Base-by-base conservation (phyloP, 2,797 vertebrate genomes). In the Sebastes paucispinis region DNA sequence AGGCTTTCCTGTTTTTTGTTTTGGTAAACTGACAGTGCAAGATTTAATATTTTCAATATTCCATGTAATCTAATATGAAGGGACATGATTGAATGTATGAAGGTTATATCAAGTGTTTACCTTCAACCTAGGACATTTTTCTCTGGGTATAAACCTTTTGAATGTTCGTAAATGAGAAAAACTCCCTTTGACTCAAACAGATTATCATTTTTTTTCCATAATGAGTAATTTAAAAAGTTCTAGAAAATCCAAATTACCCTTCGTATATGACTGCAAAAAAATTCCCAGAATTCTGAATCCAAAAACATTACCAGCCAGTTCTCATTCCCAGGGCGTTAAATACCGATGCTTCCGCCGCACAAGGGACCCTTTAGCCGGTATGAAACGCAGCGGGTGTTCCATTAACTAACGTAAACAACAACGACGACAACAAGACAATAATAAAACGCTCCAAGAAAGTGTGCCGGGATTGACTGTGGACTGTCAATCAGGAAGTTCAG, bases 1-100 rank as follows among this genome's bases (percentile, higher is more conserved):
- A 29, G 25, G 11, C 20, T 62, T 25, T 58, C 6, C n/a, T 68
- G 22, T 29, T n/a, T 60, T 84, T 39, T 78, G 18, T 71, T 88
- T 60, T 54, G 57, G 39, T 14, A 74, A 73, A 52, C 9, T 66
- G 29, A 72, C n/a, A 68, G 29, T 5, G 0, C 11, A 25, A 29
- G 0, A 29, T 80, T n/a, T 18, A 14, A 52, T 68, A 60, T 62
- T 73, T 34, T 3, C 1, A 47, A 75, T 57, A 54, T 32, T 32
- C 6, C 13, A 36, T 34, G 7, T 18, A n/a, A 73, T 67, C 4
- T 50, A 11, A 69, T 20, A 70, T 29, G 4, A 59, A 29, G 12
- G n/a, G 14, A 3, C 52, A 57, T 57, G 22, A 24, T 13, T 57
- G 54, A 57, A 57, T 54, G 20, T 22, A 60, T 43, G 3, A 63